Evolutionary conservation across 2,113 vertebrate species (phyloP), one percentile per base, ranked within the genome.

Genomic region (Otus sunia): DNA sequence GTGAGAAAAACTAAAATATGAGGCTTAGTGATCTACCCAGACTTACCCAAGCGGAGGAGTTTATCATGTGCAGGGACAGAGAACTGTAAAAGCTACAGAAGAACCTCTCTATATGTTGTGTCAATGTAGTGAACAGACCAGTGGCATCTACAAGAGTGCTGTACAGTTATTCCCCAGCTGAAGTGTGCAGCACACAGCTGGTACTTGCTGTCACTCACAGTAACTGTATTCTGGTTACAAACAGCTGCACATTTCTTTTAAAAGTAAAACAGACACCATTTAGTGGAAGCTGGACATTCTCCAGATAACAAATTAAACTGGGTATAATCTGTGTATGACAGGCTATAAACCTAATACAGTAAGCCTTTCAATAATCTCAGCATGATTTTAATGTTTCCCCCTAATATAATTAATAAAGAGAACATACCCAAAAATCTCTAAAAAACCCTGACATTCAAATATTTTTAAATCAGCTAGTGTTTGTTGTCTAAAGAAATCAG

Each of bases 181-280:
- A 93, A 76, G 86, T 11, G 30, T 20, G 72, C 55, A 76, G 83
- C 73, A 67, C 69, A 71, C 85, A 92, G 77, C 92, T 92, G 95
- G 64, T n/a, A 89, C 23, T 26, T 2, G 0, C 68, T 87, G 86
- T 41, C 89, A 59, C 76, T 75, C 86, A 75, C 76, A 85, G 86
- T 10, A 71, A 89, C 68, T 27, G 60, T 21, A 41, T 60, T 91
- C 86, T 89, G 76, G 37, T 59, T 84, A 93, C 82, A 86, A 92
- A 96, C 86, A 96, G 89, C 91, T 96, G 92, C 68, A 60, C 59
- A 45, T 53, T 88, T 68, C 47, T 84, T 71, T 68, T 17, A 66
- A 64, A 92, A 90, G 75, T 32, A 55, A 91, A 94, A 72, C 25
- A 96, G 93, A 69, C 73, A 90, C 32, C 66, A 71, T 72, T 96